These are phyloP conservation scores for Cyphomyrus discorhynchus DNA, from an alignment of 2,113 vertebrate species.

Conservation along the genomic window DNA sequence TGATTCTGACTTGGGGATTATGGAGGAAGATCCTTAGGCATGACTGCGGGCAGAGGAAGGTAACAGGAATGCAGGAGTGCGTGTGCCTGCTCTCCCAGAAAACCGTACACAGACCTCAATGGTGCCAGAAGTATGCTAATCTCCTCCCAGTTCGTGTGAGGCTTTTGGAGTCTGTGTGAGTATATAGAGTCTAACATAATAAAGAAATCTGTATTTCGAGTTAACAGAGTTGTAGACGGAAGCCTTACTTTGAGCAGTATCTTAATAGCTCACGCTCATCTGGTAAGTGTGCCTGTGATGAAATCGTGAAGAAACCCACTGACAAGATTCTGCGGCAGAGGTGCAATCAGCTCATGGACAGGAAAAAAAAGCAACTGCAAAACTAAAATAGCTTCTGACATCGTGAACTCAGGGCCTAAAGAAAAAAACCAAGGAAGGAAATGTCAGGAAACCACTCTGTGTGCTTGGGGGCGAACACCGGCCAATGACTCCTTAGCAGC, in stretches of 20 bases:
- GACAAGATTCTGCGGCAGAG: background rate
- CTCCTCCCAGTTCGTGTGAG: background rate
- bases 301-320: background rate
- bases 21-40: background rate
- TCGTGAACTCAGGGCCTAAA: background rate
- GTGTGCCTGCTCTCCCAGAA: background rate
- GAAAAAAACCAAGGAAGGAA: background rate
- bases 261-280: background rate
- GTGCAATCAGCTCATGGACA: background rate
- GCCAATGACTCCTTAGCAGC: background rate
- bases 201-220: background rate
- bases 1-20: background rate
- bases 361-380: background rate
- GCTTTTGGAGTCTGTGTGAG: background rate
- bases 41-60: background rate
- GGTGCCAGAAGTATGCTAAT: background rate
- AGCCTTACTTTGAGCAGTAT: background rate
- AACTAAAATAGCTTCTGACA: background rate
- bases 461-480: background rate
- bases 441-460: background rate
- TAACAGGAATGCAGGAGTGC: background rate
- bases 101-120: background rate
- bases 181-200: background rate
- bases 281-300: background rate
- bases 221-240: background rate